Base-by-base conservation (phyloP, 2,888 invertebrate genomes). In the Noctua pronuba region DNA sequence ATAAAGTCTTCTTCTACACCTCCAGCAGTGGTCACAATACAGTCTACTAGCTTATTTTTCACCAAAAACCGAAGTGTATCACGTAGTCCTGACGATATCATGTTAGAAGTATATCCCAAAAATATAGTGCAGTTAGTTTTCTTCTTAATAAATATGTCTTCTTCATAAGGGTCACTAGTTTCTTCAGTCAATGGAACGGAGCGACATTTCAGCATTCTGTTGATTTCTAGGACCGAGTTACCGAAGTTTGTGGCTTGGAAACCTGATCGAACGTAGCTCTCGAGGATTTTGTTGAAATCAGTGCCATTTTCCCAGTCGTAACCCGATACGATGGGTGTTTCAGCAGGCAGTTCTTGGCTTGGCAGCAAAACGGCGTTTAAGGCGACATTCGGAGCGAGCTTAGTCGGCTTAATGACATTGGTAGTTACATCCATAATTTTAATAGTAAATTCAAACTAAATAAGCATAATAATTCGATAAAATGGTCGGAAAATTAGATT, bases 1-100 rank as follows among this genome's bases (percentile, higher is more conserved):
- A 99, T 99, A 67, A 99, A 98, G 96, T 99, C 99, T 95, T 99
- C 99, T 94, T 99, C 99, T 0, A 99, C 97, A 0, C 99, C 99
- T 1, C 99, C 99, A 0, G 99, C 99, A 21, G 99, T 99, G 0
- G 99, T 99, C 1, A 99, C 99, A 84, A 99, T 97, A 92, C 99
- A 99, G 94, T 99, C 99, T 52, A 99, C 97, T 97, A 99, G 97
- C 93, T 95, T 96, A 80, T 96, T 95, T 92, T 95, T 96, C 1
- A 96, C 96, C 85, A 96, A 88, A 97, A 98, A 99, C 74, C 98
- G 96, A 83, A 99, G 97, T 0, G 98, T 98, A 91, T 99, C 99
- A 82, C 99, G 97, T 79, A 99, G 96, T 5, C 99, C 99, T 74
- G 99, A 98, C 0, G 99, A 99, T 49, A 99, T 98, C 97, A 99